phyloP scores from a whole-genome alignment of 2,797 vertebrate species.

The Natrix natrix region DNA sequence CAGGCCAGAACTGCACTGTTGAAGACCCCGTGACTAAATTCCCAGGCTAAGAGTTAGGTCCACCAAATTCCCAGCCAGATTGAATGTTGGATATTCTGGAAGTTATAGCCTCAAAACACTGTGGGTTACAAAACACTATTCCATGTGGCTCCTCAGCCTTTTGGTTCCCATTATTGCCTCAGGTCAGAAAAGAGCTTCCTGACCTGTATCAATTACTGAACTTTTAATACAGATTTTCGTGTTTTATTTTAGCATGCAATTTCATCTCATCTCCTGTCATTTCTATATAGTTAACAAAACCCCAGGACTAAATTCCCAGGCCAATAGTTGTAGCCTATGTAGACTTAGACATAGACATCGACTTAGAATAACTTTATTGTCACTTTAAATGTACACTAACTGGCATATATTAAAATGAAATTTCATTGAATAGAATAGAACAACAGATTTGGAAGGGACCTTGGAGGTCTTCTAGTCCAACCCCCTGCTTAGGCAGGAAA shows the following conservation, averaged over 20 bases:
- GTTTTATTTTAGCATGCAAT: background rate
- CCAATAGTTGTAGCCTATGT: background rate
- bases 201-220: background rate
- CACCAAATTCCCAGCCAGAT: background rate
- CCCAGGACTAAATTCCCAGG: background rate
- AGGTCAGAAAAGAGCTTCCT: background rate
- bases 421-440: too few relatives aligned
- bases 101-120: background rate
- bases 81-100: background rate
- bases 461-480: too few relatives aligned
- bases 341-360: background rate
- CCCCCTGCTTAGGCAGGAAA: too few relatives aligned
- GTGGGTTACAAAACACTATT: background rate
- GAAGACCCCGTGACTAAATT: too few relatives aligned
- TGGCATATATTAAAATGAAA: too few relatives aligned
- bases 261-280: background rate
- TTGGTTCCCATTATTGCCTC: background rate
- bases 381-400: too few relatives aligned
- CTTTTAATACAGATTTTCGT: background rate
- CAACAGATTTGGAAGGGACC: too few relatives aligned
- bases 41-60: background rate
- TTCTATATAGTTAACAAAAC: background rate
- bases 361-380: too few relatives aligned
- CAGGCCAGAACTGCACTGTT: too few relatives aligned
- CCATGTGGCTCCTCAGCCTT: background rate